phyloP scores from a whole-genome alignment of 2,797 vertebrate genomes.

The Crocidura indochinensis region DNA sequence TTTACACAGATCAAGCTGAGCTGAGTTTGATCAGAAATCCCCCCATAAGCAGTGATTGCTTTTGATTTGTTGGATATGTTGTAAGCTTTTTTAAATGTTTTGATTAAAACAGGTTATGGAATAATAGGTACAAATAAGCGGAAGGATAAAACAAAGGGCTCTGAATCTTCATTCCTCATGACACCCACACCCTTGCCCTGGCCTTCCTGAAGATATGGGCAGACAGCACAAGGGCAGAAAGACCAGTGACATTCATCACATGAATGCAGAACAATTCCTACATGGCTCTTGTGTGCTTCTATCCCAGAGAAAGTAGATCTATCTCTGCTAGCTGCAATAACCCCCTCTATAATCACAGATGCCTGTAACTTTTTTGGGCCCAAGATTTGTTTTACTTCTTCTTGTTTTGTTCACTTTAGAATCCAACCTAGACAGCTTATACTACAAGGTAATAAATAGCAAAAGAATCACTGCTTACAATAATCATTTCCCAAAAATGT shows the following conservation, averaged over 20 bases:
- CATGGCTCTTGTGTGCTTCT: neutral
- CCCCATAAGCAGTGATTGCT: conserved; percentile 22
- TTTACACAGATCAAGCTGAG: conserved; percentile 16
- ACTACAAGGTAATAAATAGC: conserved; percentile 52
- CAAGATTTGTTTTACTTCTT: conserved; percentile 35
- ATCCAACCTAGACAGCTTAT: neutral
- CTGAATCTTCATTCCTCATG: neutral
- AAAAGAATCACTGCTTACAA: conserved; percentile 19
- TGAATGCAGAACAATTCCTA: neutral
- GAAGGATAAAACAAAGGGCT: neutral
- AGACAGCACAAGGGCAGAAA: neutral
- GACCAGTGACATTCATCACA: neutral
- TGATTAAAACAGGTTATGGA: neutral
- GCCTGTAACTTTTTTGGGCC: neutral
- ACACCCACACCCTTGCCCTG: neutral
- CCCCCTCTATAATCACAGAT: neutral
- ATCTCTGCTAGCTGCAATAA: neutral
- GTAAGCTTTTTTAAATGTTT: neutral
- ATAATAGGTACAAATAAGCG: neutral
- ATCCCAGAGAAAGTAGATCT: neutral
- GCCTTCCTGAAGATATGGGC: neutral
- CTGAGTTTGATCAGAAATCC: conserved; percentile 48
- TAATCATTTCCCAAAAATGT: conserved; percentile 54
- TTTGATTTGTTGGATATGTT: conserved; percentile 26
- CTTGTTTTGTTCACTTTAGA: conserved; percentile 33